Base-by-base conservation (phyloP, 1,140 invertebrate species). In the Centruroides sculpturatus region DNA sequence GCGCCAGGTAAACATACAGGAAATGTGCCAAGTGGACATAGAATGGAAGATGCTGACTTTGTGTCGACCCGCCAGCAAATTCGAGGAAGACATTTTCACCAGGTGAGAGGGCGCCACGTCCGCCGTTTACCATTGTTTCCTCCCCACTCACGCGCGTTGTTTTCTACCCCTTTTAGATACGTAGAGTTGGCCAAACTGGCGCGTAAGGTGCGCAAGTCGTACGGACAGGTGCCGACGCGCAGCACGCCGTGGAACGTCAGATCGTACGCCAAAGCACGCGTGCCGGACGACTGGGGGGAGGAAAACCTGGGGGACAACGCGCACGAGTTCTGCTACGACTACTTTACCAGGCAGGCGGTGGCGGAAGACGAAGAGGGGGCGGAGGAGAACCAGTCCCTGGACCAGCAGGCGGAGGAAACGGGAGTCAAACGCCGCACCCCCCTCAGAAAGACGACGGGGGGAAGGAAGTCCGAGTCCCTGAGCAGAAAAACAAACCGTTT, bases 31-130 rank as follows among this genome's bases (percentile, higher is more conserved):
- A 12, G 87, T 92, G 3, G 81, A 87, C n/a, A 94, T 94, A 58
- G 87, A 91, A 68, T 94, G 90, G 90, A 82, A 84, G 71, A 94
- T 94, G 90, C 73, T 94, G 7, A 94, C 90, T 7, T 84, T 86
- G 10, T 70, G 88, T 10, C 76, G 89, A 66, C 89, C 90, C 0
- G 89, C 89, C 69, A 80, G 79, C 3, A 85, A 86, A 68, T 71
- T 82, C 7, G 89, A 94, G 62, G 89, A 92, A 75, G 87, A 92
- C 67, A 87, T 87, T 75, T 92, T 90, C 71, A 86, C 86, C 47
- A 83, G 83, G 83, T 84, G 41, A 54, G 58, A 36, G 8, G 34
- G 35, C 10, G 41, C 12, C 47, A 8, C 7, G 35, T 36, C 6
- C 23, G 10, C 6, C 23, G 23, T 23, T 23, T 23, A 23, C 2